Conservation (phyloP, 2,113 vertebrate genomes). For the Nymphicus hollandicus region DNA sequence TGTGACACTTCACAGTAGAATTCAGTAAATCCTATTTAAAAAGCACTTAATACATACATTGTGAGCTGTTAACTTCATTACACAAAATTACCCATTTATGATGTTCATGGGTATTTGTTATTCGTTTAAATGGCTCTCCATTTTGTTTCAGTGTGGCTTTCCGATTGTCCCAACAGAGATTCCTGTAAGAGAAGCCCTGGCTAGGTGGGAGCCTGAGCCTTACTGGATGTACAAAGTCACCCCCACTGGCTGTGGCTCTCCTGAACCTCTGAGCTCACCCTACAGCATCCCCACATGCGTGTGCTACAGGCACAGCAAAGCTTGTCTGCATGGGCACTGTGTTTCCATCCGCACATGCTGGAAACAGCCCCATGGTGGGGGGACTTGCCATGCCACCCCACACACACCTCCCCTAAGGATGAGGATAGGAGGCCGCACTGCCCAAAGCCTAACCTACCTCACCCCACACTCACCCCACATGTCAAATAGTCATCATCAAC, state of each 20-base stretch:
- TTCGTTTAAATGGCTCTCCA: not conserved
- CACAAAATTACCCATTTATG: not conserved
- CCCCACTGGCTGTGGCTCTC: not conserved
- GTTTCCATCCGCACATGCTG: not conserved
- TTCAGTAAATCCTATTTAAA: not conserved
- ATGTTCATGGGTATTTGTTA: not conserved
- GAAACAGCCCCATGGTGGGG: accelerated
- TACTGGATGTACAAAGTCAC: not conserved
- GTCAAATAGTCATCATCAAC: not conserved
- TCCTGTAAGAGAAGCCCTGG: not conserved
- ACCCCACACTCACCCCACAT: accelerated
- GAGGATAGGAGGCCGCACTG: not conserved
- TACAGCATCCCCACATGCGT: not conserved
- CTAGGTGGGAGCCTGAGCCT: not conserved
- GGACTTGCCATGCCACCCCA: not conserved
- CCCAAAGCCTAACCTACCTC: not conserved
- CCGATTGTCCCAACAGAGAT: not conserved
- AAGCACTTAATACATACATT: not conserved
- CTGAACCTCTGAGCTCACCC: not conserved
- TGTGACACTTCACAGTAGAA: not conserved
- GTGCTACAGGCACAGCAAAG: not conserved
- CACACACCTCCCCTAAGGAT: too few relatives aligned
- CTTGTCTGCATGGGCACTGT: accelerated
- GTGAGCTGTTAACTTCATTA: not conserved
- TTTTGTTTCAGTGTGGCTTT: not conserved